Evolutionary conservation across 2,113 vertebrate species (phyloP), one percentile per base, ranked within the genome.

Genomic region (Hirundichthys speculiger): DNA sequence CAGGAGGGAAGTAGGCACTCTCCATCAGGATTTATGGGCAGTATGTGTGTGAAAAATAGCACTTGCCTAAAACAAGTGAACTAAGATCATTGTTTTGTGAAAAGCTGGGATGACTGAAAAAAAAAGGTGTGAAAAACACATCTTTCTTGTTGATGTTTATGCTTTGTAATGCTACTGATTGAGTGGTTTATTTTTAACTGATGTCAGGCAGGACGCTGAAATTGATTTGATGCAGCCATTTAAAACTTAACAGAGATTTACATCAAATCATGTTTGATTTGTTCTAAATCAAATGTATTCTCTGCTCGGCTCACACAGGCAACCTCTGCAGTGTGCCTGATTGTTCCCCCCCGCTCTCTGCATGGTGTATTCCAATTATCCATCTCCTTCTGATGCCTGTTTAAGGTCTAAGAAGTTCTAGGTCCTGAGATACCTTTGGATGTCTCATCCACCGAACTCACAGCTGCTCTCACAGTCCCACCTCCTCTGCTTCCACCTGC

Each of bases 171-270:
- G 50, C 11, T 45, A 43, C 54, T 55, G 57, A 77, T 68, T 69
- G 59, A 69, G 55, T 58, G 71, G 63, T 84, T 74, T 68, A 45
- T 63, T 75, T 77, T 54, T 42, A 77, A 79, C 57, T 65, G 74
- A 72, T 58, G 45, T 48, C 59, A 66, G 72, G 43, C 48, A 77
- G 55, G 61, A 79, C 52, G 41, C 41, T 73, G 61, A 60, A 73
- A 77, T 70, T 73, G 66, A 77, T 86, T 69, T 27, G 42, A 75
- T 74, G 67, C 21, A 73, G 73, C 67, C 69, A 61, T 82, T 80
- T 82, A 41, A 71, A 52, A 80, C 77, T 51, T 45, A 75, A 55
- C 60, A 25, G 27, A 22, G 48, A 80, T 85, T 56, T 48, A 77
- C 53, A 40, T 19, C 22, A 30, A 34, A 34, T 34, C 1, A 7